Evolutionary conservation across 2,113 vertebrate species (phyloP).

Genomic region (Xenopus tropicalis): UCB_Xtro_10.0 CM004451.2:65517501-65518000

Average conservation of each 20-base stretch:
- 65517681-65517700: constrained; percentile 39
- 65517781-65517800: background rate
- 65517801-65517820: background rate
- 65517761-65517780: background rate
- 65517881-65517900: too few species aligned
- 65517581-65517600: background rate
- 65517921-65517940: too few species aligned
- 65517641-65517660: constrained; percentile 21
- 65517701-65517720: constrained; percentile 30
- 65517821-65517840: background rate
- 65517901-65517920: too few species aligned
- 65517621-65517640: constrained; percentile 24
- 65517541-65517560: too few species aligned
- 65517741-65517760: constrained; percentile 4
- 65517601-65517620: constrained; percentile 25
- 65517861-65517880: background rate
- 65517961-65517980: background rate
- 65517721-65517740: constrained; percentile 16
- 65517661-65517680: constrained; percentile 27
- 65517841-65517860: background rate
- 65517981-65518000: background rate
- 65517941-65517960: too few species aligned
- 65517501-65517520: too few species aligned
- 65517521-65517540: too few species aligned
- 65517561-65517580: too few species aligned